These are phyloP conservation scores for Matsumyia berberina DNA, from an alignment of 2,888 invertebrate species.

Conservation along the genomic window DNA sequence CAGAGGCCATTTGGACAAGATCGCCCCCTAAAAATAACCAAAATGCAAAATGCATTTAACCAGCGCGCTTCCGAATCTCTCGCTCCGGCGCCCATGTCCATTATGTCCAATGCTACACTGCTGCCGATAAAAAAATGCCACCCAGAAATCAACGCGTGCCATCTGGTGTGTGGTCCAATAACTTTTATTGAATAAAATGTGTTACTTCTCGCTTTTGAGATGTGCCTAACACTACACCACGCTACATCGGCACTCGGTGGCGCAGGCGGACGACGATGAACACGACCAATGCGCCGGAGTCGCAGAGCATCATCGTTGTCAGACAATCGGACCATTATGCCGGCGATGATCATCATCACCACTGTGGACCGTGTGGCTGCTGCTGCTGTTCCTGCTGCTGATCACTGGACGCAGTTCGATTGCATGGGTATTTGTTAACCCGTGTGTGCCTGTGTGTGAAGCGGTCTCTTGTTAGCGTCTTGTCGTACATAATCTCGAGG, in stretches of 20 bases:
- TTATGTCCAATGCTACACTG: slow-evolving; percentile 70
- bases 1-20: slow-evolving; percentile 63
- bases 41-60: slow-evolving; percentile 63
- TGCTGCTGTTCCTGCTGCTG: slow-evolving; percentile 29
- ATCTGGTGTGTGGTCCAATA: slow-evolving; percentile 89
- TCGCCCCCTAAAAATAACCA: slow-evolving; percentile 53
- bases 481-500: slow-evolving; percentile 75
- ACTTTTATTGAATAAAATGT: slow-evolving; percentile 85
- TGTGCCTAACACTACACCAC: slow-evolving; percentile 74
- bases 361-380: slow-evolving; percentile 54
- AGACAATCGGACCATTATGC: slow-evolving; percentile 75
- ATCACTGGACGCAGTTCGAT: slow-evolving; percentile 11
- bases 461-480: slow-evolving; percentile 76
- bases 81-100: slow-evolving; percentile 73
- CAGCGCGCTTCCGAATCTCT: slow-evolving; percentile 67
- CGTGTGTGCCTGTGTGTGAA: slow-evolving; percentile 44
- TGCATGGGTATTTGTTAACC: not conserved
- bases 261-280: slow-evolving; percentile 60
- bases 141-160: slow-evolving; percentile 87
- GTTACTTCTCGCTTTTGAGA: slow-evolving; percentile 77
- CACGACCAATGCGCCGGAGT: slow-evolving; percentile 74
- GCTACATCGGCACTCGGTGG: slow-evolving; percentile 66
- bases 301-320: slow-evolving; percentile 61
- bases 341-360: slow-evolving; percentile 70
- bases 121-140: slow-evolving; percentile 76